phyloP scores from a whole-genome alignment of 2,888 invertebrate genomes.

The Nephrotoma flavescens region DNA sequence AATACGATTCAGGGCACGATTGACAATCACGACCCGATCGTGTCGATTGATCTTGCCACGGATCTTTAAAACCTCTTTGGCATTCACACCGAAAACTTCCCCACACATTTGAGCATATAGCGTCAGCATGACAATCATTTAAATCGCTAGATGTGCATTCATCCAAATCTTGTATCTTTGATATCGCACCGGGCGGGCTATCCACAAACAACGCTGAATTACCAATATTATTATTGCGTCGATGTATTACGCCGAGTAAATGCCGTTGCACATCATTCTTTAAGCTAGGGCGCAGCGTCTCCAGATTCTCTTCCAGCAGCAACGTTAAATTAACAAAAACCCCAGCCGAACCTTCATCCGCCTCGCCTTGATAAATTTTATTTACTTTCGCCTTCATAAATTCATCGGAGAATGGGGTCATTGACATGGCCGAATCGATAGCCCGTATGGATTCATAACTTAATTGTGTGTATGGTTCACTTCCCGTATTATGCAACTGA shows the following conservation, averaged over 20 bases:
- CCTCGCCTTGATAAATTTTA: slow-evolving; percentile 58
- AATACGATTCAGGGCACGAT: slow-evolving; percentile 60
- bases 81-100: slow-evolving; percentile 60
- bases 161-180: slow-evolving; percentile 65
- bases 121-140: slow-evolving; percentile 71
- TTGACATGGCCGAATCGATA: slow-evolving; percentile 79
- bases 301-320: slow-evolving; percentile 57
- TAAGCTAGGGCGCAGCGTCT: slow-evolving; percentile 51
- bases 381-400: slow-evolving; percentile 72
- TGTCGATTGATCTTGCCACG: slow-evolving; percentile 48
- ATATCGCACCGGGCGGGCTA: slow-evolving; percentile 62
- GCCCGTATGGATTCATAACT: slow-evolving; percentile 78
- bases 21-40: slow-evolving; percentile 62
- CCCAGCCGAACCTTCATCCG: slow-evolving; percentile 49
- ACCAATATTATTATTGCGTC: slow-evolving; percentile 76
- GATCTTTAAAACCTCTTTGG: slow-evolving; percentile 59
- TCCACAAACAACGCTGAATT: slow-evolving; percentile 75
- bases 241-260: slow-evolving; percentile 64
- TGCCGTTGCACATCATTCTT: slow-evolving; percentile 70
- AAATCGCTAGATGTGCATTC: slow-evolving; percentile 69
- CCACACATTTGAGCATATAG: slow-evolving; percentile 67
- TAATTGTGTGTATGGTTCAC: slow-evolving; percentile 66
- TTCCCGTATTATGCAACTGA: slow-evolving; percentile 57
- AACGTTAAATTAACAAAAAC: slow-evolving; percentile 78
- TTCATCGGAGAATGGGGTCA: slow-evolving; percentile 80